Evolutionary conservation across 64 coral and sea anemone genomes (phyloP).

Genomic region (Porites australiensis): DNA sequence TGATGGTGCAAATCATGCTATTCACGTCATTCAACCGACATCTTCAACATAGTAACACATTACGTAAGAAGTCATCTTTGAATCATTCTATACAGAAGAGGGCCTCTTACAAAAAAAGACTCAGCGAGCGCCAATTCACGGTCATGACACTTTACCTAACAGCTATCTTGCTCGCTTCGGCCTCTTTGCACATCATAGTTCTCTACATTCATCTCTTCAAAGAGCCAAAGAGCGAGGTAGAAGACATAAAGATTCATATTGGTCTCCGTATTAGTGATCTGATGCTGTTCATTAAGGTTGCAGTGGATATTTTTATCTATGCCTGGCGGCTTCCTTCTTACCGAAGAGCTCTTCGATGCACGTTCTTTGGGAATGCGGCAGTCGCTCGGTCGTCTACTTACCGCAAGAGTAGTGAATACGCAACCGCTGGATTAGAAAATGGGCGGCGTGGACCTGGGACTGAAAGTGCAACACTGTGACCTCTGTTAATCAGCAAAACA

Average conservation of each 20-base stretch:
- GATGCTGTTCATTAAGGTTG: slow-evolving; percentile 69
- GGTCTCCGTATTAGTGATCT: slow-evolving; percentile 58
- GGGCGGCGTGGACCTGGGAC: not conserved
- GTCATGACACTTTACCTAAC: slow-evolving; percentile 65
- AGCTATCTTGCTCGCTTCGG: slow-evolving; percentile 59
- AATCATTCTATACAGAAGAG: not conserved
- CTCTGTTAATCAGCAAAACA: no score
- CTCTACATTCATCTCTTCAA: slow-evolving; percentile 55
- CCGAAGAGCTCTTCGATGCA: slow-evolving; percentile 51
- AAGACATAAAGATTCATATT: slow-evolving; percentile 41
- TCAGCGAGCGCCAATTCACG: slow-evolving; percentile 66
- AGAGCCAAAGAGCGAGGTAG: not conserved
- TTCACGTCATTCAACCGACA: slow-evolving; percentile 60
- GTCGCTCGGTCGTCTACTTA: not conserved
- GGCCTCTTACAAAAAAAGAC: slow-evolving; percentile 26
- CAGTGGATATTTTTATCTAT: slow-evolving; percentile 69
- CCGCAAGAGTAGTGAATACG: not conserved
- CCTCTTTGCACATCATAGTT: slow-evolving; percentile 38
- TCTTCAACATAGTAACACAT: slow-evolving; percentile 8
- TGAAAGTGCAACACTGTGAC: not conserved
- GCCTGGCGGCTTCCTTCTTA: slow-evolving; percentile 73
- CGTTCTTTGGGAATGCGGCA: not conserved
- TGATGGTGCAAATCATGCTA: slow-evolving; percentile 46
- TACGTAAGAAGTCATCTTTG: not conserved
- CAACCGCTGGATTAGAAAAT: not conserved